Base-by-base conservation (phyloP, 2,888 invertebrate genomes). In the Pristionchus japonicus region DNA sequence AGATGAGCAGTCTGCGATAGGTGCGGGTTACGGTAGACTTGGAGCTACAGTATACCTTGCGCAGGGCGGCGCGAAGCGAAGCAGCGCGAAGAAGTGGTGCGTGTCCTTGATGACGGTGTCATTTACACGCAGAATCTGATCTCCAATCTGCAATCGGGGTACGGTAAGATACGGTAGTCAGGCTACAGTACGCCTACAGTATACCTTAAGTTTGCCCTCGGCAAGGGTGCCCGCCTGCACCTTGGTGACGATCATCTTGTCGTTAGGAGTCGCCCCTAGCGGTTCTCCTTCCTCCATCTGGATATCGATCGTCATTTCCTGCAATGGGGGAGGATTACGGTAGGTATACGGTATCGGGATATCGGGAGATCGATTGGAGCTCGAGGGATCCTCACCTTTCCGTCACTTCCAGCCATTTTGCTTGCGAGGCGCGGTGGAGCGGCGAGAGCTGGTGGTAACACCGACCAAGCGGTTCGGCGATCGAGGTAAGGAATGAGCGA, bases 231-330 rank as follows among this genome's bases (percentile, higher is more conserved):
- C 91, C 15, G 89, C 49, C 82, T 93, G 93, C 64, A 93, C 91
- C 83, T 91, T 91, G 43, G 90, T 91, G 91, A 93, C 91, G 90
- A 92, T 89, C 74, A 93, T 89, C 89, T 93, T 93, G 88, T 93
- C 93, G 89, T 93, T 93, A 15, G 93, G 93, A 34, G 90, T 91
- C 0, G 93, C 93, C 9, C 93, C 93, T 7, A 93, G 91, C 0
- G 93, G 93, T 61, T 93, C 93, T 52, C 92, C 93, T 88, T 93
- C 93, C 84, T 93, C 93, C 91, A 93, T 92, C n/a, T 89, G 90
- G 88, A 93, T 91, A 52, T 86, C 89, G 87, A 93, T 88, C 49
- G 89, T 89, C 86, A 92, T 86, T 87, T 89, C 89, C 89, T 91
- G 90, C 3, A 67, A n/a, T n/a, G n/a, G n/a, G n/a, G n/a, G n/a